Conservation (phyloP, 2,113 vertebrate genomes). For the Caloenas nicobarica region DNA sequence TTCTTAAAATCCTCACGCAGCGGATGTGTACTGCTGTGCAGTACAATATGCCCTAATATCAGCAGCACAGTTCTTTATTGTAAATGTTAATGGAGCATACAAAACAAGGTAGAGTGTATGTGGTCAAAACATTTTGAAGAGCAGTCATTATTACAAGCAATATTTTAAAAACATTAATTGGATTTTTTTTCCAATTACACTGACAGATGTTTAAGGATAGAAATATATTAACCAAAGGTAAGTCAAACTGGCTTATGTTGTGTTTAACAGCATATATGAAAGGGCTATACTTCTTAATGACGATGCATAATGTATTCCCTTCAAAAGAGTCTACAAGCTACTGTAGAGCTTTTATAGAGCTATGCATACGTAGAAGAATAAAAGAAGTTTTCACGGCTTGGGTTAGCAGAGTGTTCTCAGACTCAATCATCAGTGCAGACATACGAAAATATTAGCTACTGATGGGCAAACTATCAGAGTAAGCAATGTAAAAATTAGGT, state of each 20-base stretch:
- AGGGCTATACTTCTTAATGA: neutral
- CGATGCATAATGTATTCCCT: neutral
- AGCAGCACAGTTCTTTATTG: neutral
- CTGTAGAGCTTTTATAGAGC: neutral
- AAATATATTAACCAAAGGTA: neutral
- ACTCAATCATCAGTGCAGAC: neutral
- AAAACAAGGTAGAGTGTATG: neutral
- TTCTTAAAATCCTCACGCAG: neutral
- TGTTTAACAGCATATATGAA: neutral
- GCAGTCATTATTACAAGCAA: neutral
- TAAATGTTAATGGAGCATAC: neutral
- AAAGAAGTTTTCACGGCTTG: neutral
- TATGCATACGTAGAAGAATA: neutral
- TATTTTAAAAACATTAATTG: neutral
- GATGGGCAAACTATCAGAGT: neutral
- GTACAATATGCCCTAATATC: neutral
- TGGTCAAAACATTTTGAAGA: neutral
- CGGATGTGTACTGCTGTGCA: too few species aligned
- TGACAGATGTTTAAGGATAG: neutral
- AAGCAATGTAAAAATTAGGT: neutral
- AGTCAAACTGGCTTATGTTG: neutral
- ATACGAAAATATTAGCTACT: neutral
- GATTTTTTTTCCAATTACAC: neutral
- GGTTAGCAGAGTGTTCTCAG: neutral
- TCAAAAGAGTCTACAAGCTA: neutral